These are phyloP conservation scores for Altica lythri DNA, from an alignment of 2,888 invertebrate species.

Conservation along the genomic window DNA sequence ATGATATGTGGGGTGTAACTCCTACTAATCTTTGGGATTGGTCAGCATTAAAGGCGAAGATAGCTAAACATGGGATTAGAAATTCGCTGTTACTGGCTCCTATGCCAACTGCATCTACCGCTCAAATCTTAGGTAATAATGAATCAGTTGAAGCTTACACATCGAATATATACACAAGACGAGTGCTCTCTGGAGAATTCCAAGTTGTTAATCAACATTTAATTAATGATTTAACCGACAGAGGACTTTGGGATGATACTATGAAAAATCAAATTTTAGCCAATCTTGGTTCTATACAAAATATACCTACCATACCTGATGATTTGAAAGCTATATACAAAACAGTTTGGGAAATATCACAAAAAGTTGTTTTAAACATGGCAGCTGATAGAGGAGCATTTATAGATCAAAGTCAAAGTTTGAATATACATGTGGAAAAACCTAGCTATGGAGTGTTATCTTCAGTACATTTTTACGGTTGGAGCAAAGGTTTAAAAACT, in stretches of 20 bases:
- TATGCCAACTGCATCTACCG: slow-evolving; percentile 99
- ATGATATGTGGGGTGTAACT: slow-evolving; percentile 95
- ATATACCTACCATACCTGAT: slow-evolving; percentile 81
- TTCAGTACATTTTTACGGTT: slow-evolving; percentile 98
- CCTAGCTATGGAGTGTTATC: slow-evolving; percentile 92
- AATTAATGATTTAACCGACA: slow-evolving; percentile 88
- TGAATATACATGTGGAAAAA: slow-evolving; percentile 96
- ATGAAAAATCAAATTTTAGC: slow-evolving; percentile 95
- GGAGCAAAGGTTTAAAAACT: slow-evolving; percentile 96
- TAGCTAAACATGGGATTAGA: slow-evolving; percentile 85
- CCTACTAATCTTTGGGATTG: slow-evolving; percentile 92
- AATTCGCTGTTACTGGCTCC: slow-evolving; percentile 91
- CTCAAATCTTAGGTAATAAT: slow-evolving; percentile 98
- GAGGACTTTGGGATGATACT: slow-evolving; percentile 90
- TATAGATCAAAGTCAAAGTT: slow-evolving; percentile 98
- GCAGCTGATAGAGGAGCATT: slow-evolving; percentile 97
- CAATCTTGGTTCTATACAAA: slow-evolving; percentile 90
- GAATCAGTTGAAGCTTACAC: slow-evolving; percentile 99
- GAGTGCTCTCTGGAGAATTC: slow-evolving; percentile 95
- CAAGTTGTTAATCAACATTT: slow-evolving; percentile 93
- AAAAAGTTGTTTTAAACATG: slow-evolving; percentile 92
- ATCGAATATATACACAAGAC: slow-evolving; percentile 92
- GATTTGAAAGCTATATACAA: slow-evolving; percentile 88
- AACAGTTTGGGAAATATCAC: slow-evolving; percentile 97
- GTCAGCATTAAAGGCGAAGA: slow-evolving; percentile 78